Percentiles rank a stretch among this genome's conserved stretches.
phyloP scores from a whole-genome alignment of 2,888 invertebrate species.

The Sinotaia quadrata region DNA sequence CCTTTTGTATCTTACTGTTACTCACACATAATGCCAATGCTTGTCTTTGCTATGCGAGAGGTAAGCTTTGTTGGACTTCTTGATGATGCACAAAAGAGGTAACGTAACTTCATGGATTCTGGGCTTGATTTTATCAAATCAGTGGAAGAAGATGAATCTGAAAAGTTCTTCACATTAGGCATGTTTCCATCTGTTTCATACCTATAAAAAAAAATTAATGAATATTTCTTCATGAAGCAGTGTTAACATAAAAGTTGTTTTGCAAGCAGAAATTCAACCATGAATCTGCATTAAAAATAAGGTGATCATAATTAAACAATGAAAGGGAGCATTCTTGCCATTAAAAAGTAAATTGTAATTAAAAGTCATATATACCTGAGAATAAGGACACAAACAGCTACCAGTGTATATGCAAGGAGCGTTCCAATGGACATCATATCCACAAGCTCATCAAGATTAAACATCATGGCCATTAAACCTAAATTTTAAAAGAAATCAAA shows the following conservation, averaged over 20 bases:
- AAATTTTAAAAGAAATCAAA: too few relatives aligned
- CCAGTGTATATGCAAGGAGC: conserved; percentile 70
- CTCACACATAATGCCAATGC: conserved; percentile 9
- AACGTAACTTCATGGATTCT: conserved; percentile 7
- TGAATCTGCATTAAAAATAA: too few relatives aligned
- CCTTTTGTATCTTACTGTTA: too few relatives aligned
- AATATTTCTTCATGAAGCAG: not conserved
- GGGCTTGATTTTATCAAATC: not conserved
- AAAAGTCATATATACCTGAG: conserved; percentile 69
- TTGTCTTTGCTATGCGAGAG: conserved; percentile 17
- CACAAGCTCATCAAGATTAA: conserved; percentile 69
- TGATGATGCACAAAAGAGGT: conserved; percentile 11
- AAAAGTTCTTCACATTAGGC: conserved; percentile 23
- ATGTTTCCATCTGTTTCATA: conserved; percentile 36
- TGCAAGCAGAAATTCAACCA: too few relatives aligned
- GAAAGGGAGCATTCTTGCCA: too few relatives aligned
- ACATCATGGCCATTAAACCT: conserved; percentile 71
- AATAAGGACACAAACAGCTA: conserved; percentile 69
- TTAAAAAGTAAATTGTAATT: too few relatives aligned
- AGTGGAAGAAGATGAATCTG: not conserved
- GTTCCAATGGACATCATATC: conserved; percentile 64
- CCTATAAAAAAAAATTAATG: conserved; percentile 6
- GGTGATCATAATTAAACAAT: too few relatives aligned
- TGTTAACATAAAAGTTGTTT: too few relatives aligned
- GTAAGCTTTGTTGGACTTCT: conserved; percentile 20